Base-by-base conservation (phyloP, 2,797 vertebrate species). In the Acanthurus leucopareius region DNA sequence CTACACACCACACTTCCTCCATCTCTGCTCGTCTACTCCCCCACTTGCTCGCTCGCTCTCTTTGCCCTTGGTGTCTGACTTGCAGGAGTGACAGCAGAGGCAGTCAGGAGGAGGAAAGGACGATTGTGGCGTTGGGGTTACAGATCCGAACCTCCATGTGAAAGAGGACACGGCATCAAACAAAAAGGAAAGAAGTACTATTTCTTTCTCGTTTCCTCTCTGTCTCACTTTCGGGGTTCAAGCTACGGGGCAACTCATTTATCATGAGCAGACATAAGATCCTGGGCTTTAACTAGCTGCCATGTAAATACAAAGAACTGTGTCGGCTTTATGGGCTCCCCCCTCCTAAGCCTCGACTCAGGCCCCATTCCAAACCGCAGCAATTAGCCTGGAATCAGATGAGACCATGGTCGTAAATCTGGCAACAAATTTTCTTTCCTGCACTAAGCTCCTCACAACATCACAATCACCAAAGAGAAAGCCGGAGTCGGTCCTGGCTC, bases 351-450 rank as follows among this genome's bases (percentile, higher is more conserved):
- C 77, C 84, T 78, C 84, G 58, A 25, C 61, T 5, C 53, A 64
- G 73, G 81, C 84, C 73, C 35, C 59, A 22, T 76, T 75, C 80
- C 80, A 89, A 88, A 84, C 86, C 73, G 14, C 87, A 81, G 77
- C 79, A 89, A 95, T 93, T 91, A 90, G 77, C 87, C 35, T n/a
- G 52, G 86, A 85, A 85, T 86, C 74, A 87, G 77, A 84, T 62
- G 56, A 82, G 73, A 70, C 86, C 48, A 20, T 70, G 11, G 72
- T 59, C 28, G 82, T 86, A 90, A 92, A 94, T 89, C 85, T 86
- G 88, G 76, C 85, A 86, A 91, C 88, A 78, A 74, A 87, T 88
- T 82, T 80, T 60, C 74, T 64, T 53, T 76, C 62, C 66, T 25
- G 74, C 74, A 83, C 79, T 80, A 80, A 88, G 75, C 66, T 77